These are phyloP conservation scores for Sinonovacula constricta DNA, from an alignment of 1,140 invertebrate genomes.

Conservation along the genomic window DNA sequence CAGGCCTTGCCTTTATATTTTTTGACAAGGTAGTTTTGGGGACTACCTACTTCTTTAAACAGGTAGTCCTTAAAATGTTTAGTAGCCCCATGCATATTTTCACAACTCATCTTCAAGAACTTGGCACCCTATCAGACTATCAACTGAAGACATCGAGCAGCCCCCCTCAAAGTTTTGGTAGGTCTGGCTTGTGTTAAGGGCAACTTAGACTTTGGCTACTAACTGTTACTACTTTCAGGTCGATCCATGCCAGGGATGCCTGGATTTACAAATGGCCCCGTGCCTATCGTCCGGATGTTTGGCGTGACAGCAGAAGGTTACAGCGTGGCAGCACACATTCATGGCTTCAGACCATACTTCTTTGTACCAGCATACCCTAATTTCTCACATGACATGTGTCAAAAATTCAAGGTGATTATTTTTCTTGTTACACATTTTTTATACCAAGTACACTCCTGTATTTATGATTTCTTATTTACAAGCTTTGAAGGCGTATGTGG, in stretches of 20 bases:
- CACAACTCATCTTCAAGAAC: too few species aligned
- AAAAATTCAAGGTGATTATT: slow-evolving; percentile 84
- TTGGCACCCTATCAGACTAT: too few species aligned
- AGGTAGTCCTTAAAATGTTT: too few species aligned
- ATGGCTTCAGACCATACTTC: slow-evolving; percentile 98
- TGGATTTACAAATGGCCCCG: slow-evolving; percentile 85
- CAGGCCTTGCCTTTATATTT: too few species aligned
- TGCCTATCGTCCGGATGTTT: slow-evolving; percentile 96
- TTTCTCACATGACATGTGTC: slow-evolving; percentile 86
- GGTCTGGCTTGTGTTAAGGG: not conserved
- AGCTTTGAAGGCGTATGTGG: not conserved
- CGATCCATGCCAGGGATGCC: slow-evolving; percentile 90
- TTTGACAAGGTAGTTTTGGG: too few species aligned
- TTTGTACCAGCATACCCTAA: slow-evolving; percentile 90
- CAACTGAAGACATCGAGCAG: too few species aligned
- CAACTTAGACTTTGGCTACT: not conserved
- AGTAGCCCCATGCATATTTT: too few species aligned
- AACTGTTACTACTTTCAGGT: slow-evolving; percentile 72
- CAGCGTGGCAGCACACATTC: slow-evolving; percentile 97
- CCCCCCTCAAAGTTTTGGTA: not conserved
- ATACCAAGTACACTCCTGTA: not conserved
- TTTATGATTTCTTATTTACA: not conserved
- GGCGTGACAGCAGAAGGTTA: slow-evolving; percentile 95
- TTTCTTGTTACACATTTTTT: slow-evolving; percentile 63
- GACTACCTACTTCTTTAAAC: too few species aligned